Evolutionary conservation across 2,113 vertebrate species (phyloP), one percentile per base, ranked within the genome.

Genomic region (Nyctibius bracteatus): DNA sequence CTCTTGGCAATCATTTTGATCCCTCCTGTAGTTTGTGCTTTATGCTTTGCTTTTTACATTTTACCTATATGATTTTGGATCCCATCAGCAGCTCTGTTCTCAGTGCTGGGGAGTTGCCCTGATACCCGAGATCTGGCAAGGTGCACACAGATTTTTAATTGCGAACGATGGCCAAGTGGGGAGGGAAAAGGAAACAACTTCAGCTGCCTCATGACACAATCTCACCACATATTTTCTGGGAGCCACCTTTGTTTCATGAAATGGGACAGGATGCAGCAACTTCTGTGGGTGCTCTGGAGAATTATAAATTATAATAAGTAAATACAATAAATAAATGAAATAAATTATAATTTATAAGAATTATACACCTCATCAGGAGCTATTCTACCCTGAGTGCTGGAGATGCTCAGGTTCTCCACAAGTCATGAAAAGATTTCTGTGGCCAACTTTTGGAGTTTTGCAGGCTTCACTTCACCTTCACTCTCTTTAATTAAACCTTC

Each of bases 71-170:
- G 2, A 85, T 46, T 67, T 86, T 57, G 37, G 43, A 66, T 49
- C 39, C 51, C 37, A 35, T 47, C 52, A 44, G 44, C 58, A 93
- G 49, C 10, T 88, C 58, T 84, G 46, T 30, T 86, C 67, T 46
- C 54, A n/a, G 11, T 15, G 39, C 31, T 66, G 18, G 30, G n/a
- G 35, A 59, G 7, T 27, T 49, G 24, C 14, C 24, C 44, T 6
- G 20, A 25, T 35, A 80, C 8, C 21, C 4, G 12, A 52, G 11
- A 51, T 23, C 12, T 67, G 27, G 21, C 0, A 0, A 31, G 9
- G 14, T 39, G 14, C 23, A 37, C 0, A 1, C 7, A 54, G 24
- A 25, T 57, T 68, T 75, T 93, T 46, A 79, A 55, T 73, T 72
- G 41, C 1, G 3, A 72, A 77, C 2, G 14, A 39, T 17, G 31